A percentile compares a stretch with the other conserved stretches of the same genome.
These are phyloP conservation scores for Gambusia holbrooki DNA, from an alignment of 2,113 vertebrate genomes.

Conservation along the genomic window DNA sequence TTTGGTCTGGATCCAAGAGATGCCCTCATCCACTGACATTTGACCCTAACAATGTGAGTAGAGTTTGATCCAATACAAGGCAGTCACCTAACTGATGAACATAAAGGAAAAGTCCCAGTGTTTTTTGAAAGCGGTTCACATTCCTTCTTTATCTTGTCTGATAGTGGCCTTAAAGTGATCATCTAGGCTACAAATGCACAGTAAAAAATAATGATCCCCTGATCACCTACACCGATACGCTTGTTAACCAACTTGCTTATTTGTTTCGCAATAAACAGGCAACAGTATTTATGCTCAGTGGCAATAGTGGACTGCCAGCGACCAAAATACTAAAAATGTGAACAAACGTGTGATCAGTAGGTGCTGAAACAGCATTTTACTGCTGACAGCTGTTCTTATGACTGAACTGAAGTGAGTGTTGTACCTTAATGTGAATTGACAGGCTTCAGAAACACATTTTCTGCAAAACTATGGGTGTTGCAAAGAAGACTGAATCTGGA, in stretches of 20 bases:
- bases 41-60: conserved; percentile 80
- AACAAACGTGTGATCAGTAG: not conserved
- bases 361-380: not conserved
- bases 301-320: not conserved
- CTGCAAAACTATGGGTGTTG: too few species aligned
- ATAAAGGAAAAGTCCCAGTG: conserved; percentile 29
- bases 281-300: not conserved
- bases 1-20: conserved; percentile 84
- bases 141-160: conserved; percentile 61
- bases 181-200: conserved; percentile 48
- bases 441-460: too few species aligned
- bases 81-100: conserved; percentile 10
- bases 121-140: conserved; percentile 29
- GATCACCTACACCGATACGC: not conserved
- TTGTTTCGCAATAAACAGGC: not conserved
- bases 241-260: not conserved
- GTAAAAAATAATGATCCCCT: conserved; percentile 37
- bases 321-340: not conserved
- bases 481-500: too few species aligned
- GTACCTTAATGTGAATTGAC: not conserved
- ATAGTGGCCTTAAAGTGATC: conserved; percentile 52
- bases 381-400: not conserved
- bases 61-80: conserved; percentile 18
- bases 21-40: conserved; percentile 85
- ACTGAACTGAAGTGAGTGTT: not conserved